Percentiles rank a stretch among this genome's conserved stretches.
phyloP scores from a whole-genome alignment of 2,797 vertebrate genomes.

The Lates japonicus region DNA sequence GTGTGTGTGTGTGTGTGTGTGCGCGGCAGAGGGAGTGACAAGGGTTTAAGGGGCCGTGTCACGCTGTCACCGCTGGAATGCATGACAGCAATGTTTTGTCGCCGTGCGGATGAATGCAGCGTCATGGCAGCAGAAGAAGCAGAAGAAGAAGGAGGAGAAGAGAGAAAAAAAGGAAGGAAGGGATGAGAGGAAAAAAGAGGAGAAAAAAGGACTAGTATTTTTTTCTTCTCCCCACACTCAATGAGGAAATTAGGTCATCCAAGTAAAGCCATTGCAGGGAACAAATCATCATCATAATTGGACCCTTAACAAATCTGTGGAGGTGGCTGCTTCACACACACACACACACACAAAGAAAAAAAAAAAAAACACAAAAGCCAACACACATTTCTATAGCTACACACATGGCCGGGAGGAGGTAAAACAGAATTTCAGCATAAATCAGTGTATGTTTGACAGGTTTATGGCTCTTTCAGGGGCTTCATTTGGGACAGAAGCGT shows the following conservation, averaged over 20 bases:
- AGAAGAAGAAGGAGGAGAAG: constrained; percentile 28
- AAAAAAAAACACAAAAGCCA: constrained; percentile 44
- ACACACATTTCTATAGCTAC: constrained; percentile 44
- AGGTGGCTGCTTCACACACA: constrained; percentile 64
- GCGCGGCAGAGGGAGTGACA: constrained; percentile 59
- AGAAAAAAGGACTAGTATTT: constrained; percentile 42
- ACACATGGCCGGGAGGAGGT: constrained; percentile 55
- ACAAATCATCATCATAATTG: constrained; percentile 86
- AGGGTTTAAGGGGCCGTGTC: constrained; percentile 74
- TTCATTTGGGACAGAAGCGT: constrained; percentile 79
- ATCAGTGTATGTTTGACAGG: constrained; percentile 76
- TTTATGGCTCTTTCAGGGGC: constrained; percentile 79
- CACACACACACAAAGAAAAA: constrained; percentile 16
- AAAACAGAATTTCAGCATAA: constrained; percentile 74
- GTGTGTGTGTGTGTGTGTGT: constrained; percentile 36
- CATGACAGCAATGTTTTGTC: constrained; percentile 80
- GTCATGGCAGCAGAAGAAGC: constrained; percentile 69
- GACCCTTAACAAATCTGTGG: constrained; percentile 81
- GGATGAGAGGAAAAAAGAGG: constrained; percentile 34
- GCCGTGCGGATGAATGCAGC: constrained; percentile 73
- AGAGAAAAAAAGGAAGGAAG: constrained; percentile 6
- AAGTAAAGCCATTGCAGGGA: constrained; percentile 78
- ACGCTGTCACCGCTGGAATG: constrained; percentile 78
- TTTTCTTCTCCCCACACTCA: constrained; percentile 59
- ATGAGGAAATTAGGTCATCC: constrained; percentile 85